phyloP scores from a whole-genome alignment of 2,888 invertebrate genomes.

The Achlya flavicornis region DNA sequence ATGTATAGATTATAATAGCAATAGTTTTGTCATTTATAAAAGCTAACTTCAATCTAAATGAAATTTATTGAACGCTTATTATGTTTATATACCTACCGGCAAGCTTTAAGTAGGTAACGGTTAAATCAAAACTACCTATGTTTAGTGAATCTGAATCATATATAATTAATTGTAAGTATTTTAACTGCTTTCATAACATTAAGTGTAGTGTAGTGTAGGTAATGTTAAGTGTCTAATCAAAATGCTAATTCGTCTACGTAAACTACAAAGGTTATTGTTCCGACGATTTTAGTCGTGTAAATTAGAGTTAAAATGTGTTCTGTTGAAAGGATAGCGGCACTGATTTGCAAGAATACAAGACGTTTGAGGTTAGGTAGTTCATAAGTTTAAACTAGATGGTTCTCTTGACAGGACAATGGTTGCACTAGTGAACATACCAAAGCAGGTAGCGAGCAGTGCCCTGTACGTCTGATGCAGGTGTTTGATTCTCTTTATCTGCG shows the following conservation, averaged over 20 bases:
- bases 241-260: background rate
- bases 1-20: constrained; percentile 21
- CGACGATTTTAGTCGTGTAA: background rate
- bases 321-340: constrained; percentile 13
- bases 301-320: background rate
- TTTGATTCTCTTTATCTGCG: constrained; percentile 43
- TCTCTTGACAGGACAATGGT: constrained; percentile 73
- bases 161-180: constrained; percentile 17
- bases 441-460: constrained; percentile 63
- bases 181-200: constrained; percentile 16
- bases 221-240: constrained; percentile 15
- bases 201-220: constrained; percentile 14
- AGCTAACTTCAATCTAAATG: constrained; percentile 27
- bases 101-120: constrained; percentile 8
- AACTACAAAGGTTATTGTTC: background rate
- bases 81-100: background rate
- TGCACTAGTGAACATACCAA: constrained; percentile 69
- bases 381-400: constrained; percentile 62
- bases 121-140: background rate
- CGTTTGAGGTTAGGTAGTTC: constrained; percentile 62
- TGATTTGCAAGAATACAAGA: constrained; percentile 49
- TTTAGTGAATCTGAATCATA: constrained; percentile 11
- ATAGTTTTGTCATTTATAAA: constrained; percentile 23
- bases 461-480: constrained; percentile 55
- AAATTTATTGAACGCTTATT: background rate